Percentiles rank a stretch among this genome's conserved stretches.
phyloP scores from a whole-genome alignment of 2,797 vertebrate genomes.

The Acrocephalus scirpaceus region DNA sequence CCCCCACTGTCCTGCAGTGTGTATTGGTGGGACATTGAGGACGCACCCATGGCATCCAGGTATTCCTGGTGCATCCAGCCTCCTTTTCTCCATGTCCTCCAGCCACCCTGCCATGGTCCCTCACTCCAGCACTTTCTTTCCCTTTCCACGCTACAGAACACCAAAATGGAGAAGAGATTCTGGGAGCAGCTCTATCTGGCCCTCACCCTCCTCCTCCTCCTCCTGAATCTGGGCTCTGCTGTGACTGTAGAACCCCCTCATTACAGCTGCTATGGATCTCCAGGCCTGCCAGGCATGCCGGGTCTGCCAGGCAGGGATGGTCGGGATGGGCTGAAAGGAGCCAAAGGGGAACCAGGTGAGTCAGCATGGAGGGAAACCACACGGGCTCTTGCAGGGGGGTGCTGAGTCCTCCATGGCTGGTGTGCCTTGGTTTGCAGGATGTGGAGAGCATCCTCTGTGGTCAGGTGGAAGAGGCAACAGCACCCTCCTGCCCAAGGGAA shows the following conservation, averaged over 20 bases:
- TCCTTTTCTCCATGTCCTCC: neutral
- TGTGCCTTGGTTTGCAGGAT: neutral
- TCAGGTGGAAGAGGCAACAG: neutral
- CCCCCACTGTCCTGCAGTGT: neutral
- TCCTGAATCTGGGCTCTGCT: conserved; percentile 11
- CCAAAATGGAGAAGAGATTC: conserved; percentile 24
- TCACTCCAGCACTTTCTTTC: neutral
- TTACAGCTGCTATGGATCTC: conserved; percentile 66
- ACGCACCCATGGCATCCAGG: neutral
- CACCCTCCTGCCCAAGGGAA: neutral
- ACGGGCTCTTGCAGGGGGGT: neutral
- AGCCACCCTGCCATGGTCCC: neutral
- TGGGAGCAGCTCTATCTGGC: neutral
- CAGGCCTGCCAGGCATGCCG: conserved; percentile 79
- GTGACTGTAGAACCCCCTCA: neutral
- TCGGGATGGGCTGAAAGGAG: conserved; percentile 79
- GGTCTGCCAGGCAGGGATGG: conserved; percentile 81
- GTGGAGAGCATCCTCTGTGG: neutral
- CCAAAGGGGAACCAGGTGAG: conserved; percentile 83
- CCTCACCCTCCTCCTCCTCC: conserved; percentile 57
- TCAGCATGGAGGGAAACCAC: neutral
- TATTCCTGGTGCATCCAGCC: neutral
- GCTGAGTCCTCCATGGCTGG: rapidly evolving
- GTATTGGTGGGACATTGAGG: neutral
- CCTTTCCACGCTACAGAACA: neutral